Evolutionary conservation across 2,797 vertebrate genomes (phyloP).

Genomic region (Cossypha caffra): DNA sequence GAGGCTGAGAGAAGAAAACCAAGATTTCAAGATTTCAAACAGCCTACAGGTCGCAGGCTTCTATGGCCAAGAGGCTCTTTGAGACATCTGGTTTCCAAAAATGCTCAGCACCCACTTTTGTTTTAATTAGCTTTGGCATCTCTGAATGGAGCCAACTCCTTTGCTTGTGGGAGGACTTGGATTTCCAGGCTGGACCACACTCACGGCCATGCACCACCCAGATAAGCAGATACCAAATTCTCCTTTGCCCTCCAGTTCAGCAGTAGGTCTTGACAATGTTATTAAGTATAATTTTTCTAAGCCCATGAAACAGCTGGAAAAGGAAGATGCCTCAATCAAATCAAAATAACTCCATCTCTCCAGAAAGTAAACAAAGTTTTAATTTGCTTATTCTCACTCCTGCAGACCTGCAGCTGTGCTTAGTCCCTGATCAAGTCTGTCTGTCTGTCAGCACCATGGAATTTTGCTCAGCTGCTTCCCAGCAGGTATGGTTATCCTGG

Average conservation of each 20-base stretch:
- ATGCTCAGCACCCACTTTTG: not conserved
- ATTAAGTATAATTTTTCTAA: not conserved
- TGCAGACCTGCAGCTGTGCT: not conserved
- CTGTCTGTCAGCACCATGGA: not conserved
- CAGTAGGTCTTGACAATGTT: not conserved
- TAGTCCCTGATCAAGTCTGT: not conserved
- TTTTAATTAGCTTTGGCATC: slow-evolving; percentile 9
- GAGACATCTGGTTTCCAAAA: slow-evolving; percentile 31
- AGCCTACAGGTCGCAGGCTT: not conserved
- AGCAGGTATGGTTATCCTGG: not conserved
- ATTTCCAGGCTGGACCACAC: not conserved
- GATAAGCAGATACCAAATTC: not conserved
- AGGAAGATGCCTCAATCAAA: not conserved
- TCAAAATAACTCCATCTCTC: not conserved
- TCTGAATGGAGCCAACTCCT: not conserved
- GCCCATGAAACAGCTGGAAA: not conserved
- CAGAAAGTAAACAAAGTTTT: not conserved
- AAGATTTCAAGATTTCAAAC: not conserved
- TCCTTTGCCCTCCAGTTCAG: not conserved
- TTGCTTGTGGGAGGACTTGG: not conserved
- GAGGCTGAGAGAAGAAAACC: not conserved
- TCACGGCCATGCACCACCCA: not conserved
- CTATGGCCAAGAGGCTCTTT: not conserved
- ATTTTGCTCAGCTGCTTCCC: not conserved
- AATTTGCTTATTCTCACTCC: not conserved